Evolutionary conservation across 92 coral and sea anemone species (phyloP), one percentile per base, ranked within the genome.

Genomic region (Scolanthus callimorphus): DNA sequence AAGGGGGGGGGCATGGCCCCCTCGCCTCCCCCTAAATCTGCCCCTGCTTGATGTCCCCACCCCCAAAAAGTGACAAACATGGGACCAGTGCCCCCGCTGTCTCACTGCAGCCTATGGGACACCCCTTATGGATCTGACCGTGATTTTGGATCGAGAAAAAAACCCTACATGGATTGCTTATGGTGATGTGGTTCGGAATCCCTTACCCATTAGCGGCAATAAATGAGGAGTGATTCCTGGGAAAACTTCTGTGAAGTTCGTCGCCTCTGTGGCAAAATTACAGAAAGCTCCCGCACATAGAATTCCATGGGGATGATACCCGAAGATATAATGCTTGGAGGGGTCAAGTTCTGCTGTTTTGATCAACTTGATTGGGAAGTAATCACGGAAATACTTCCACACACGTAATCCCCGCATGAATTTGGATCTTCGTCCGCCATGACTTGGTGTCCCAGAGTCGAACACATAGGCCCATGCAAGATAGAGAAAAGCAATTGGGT

Each of bases 231-330:
- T 89, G 43, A 94, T 89, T 25, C 96, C 99, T 8, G 99, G 99
- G 37, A 88, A 94, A 8, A 81, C 66, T 4, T 63, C 50, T 41
- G 84, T 72, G 65, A 94, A 94, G 69, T 77, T 79, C 28, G 97
- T 94, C 19, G 99, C 99, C 44, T 94, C 99, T 26, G 99, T 94
- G 26, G 96, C 92, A 30, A 94, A 94, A 78, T 94, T 94, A 58
- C 94, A 82, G 29, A 94, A 89, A 15, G 99, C 99, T 41, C 99
- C 99, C 4, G 92, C 88, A 68, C 99, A 88, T n/a, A 94, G 70
- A 2, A 88, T 45, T 4, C 99, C 99, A 39, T 94, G 99, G 2
- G 99, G 99, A 67, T 94, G 99, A 60, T 94, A 94, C 1, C 96
- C 96, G 78, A 94, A 88, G 29, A 94, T 68, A 38, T 88, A 94